Conservation (phyloP, 2,888 invertebrate species). For the Ormia ochracea region DNA sequence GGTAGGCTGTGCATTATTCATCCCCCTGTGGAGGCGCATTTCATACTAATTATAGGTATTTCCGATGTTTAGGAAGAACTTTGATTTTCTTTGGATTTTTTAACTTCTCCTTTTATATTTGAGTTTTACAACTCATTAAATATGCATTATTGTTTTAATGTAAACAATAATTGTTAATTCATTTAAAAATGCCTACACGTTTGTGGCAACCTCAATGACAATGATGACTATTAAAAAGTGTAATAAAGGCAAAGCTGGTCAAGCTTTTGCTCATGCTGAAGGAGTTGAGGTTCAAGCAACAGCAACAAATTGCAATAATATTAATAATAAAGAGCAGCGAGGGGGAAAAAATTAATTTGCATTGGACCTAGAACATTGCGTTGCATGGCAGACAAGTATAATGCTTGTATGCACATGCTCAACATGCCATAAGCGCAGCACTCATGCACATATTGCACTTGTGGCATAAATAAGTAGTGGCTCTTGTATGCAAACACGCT, state of each 20-base stretch:
- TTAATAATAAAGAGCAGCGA: constrained; percentile 14
- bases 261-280: not conserved
- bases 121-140: constrained; percentile 6
- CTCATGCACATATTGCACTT: constrained; percentile 1
- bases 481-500: not conserved
- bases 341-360: constrained; percentile 38
- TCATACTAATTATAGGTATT: too few species aligned
- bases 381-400: constrained; percentile 50
- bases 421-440: constrained; percentile 38
- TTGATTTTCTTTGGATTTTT: too few species aligned
- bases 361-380: constrained; percentile 38
- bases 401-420: constrained; percentile 18
- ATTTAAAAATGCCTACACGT: constrained; percentile 33
- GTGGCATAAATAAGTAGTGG: not conserved
- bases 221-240: constrained; percentile 5
- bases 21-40: too few species aligned
- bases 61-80: too few species aligned
- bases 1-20: too few species aligned
- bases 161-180: constrained; percentile 45
- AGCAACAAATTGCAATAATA: constrained; percentile 20
- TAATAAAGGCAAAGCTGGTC: not conserved
- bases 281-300: not conserved
- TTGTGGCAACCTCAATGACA: constrained; percentile 18
- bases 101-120: constrained; percentile 6
- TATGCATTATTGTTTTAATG: constrained; percentile 35